Evolutionary conservation across 2,113 vertebrate species (phyloP).

Genomic region (Pimephales promelas): DNA sequence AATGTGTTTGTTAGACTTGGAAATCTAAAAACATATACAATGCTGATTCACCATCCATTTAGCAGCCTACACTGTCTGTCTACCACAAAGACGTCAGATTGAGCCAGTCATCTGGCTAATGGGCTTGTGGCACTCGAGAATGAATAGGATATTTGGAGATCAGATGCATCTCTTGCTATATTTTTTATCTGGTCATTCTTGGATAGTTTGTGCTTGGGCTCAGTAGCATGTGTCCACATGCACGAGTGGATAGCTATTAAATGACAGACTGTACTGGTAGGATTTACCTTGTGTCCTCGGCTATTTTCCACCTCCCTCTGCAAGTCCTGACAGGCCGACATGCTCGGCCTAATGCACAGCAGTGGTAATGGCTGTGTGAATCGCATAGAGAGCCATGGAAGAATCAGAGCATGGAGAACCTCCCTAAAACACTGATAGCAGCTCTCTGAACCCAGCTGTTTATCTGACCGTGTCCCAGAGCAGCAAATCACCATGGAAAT

Average conservation of each 20-base stretch:
- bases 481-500: slow-evolving; percentile 38
- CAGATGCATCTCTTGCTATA: not conserved
- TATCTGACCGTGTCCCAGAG: slow-evolving; percentile 30
- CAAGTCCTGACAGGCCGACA: slow-evolving; percentile 10
- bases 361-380: slow-evolving; percentile 23
- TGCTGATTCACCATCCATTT: not conserved
- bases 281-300: slow-evolving; percentile 12
- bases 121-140: not conserved
- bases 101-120: not conserved
- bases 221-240: not conserved
- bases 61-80: not conserved
- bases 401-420: slow-evolving; percentile 13
- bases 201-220: not conserved
- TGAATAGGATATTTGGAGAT: not conserved
- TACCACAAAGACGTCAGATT: not conserved
- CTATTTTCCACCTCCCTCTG: slow-evolving; percentile 1
- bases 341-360: slow-evolving; percentile 8
- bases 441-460: slow-evolving; percentile 25
- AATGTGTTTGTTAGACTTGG: not conserved
- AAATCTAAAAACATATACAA: not conserved
- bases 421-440: slow-evolving; percentile 12
- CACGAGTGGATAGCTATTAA: not conserved
- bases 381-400: not conserved
- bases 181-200: not conserved
- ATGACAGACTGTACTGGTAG: not conserved